Base-by-base conservation (phyloP, 2,888 invertebrate species). In the Argyra leucocephala region DNA sequence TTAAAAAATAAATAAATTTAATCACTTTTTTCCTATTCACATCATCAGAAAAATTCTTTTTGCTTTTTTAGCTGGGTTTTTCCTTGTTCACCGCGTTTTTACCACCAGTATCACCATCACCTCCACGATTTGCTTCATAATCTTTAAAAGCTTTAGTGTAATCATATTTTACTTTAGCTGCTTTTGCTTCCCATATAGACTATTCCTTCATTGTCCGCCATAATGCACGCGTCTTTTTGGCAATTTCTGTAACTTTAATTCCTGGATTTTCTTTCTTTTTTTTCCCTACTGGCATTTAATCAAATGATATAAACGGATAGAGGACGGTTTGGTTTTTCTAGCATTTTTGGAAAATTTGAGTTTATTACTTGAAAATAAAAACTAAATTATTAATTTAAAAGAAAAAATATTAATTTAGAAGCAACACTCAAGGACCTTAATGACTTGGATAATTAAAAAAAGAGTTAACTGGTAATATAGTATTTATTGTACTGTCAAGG, bases 231-330 rank as follows among this genome's bases (percentile, higher is more conserved):
- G 89, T 96, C 76, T 90, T 93, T 81, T 93, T 96, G 31, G 94
- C 89, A 65, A 96, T 86, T 76, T 97, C 97, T 9, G 93, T 92
- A 22, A 96, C 86, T 73, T 88, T 86, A 68, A 94, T 88, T 66
- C 93, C 93, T 18, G 96, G 95, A 81, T 91, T 85, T 63, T 93
- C 91, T 36, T 87, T 81, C 79, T 96, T 96, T 69, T 70, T 84
- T 81, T 73, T 93, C 91, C 70, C 97, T 84, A 67, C 85, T 87
- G 70, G 89, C 92, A 77, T 91, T 93, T 71, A 97, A 83, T 93
- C 95, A 98, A 69, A 96, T 77, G 88, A 98, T 92, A 78, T 93
- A 98, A 4, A 93, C 95, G 63, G 94, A 88, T 75, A 87, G 84
- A 59, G 96, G 90, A 76, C 95, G 86, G 81, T 97, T 98, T 37